Evolutionary conservation across 2,888 invertebrate genomes (phyloP).

Genomic region (Coenonympha arcania): DNA sequence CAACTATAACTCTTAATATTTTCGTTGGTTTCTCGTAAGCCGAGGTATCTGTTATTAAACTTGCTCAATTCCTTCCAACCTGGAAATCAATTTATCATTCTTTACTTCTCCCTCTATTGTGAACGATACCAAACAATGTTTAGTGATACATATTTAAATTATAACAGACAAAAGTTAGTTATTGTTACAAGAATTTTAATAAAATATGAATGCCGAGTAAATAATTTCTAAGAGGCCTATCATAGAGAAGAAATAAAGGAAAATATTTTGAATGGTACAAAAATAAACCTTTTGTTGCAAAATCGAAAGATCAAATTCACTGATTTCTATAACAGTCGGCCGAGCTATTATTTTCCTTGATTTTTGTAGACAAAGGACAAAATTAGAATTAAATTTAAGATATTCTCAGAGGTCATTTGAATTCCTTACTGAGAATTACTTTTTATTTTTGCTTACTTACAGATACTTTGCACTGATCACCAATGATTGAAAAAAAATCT

Average conservation of each 20-base stretch:
- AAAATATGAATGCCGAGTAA: neutral
- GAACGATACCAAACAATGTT: neutral
- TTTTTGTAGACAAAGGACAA: too few relatives aligned
- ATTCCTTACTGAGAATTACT: too few relatives aligned
- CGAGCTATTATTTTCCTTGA: neutral
- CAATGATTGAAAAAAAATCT: too few relatives aligned
- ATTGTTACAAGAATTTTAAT: neutral
- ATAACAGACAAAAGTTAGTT: neutral
- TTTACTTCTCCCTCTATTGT: neutral
- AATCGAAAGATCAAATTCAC: neutral
- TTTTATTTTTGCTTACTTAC: too few relatives aligned
- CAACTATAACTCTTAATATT: conserved; percentile 16
- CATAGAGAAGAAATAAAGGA: neutral
- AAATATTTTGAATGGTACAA: neutral
- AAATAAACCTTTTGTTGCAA: neutral
- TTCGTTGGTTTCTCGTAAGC: neutral
- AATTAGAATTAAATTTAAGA: too few relatives aligned
- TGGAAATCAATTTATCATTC: neutral
- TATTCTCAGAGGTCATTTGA: too few relatives aligned
- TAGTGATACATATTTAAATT: neutral
- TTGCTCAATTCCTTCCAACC: neutral
- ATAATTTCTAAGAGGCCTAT: neutral
- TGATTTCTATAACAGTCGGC: too few relatives aligned
- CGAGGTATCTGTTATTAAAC: neutral
- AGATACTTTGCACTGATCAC: too few relatives aligned